Percentiles rank a stretch among this genome's conserved stretches.
These are phyloP conservation scores for Spinus olivaceus DNA, from an alignment of 2,797 vertebrate genomes.

Conservation along the genomic window DNA sequence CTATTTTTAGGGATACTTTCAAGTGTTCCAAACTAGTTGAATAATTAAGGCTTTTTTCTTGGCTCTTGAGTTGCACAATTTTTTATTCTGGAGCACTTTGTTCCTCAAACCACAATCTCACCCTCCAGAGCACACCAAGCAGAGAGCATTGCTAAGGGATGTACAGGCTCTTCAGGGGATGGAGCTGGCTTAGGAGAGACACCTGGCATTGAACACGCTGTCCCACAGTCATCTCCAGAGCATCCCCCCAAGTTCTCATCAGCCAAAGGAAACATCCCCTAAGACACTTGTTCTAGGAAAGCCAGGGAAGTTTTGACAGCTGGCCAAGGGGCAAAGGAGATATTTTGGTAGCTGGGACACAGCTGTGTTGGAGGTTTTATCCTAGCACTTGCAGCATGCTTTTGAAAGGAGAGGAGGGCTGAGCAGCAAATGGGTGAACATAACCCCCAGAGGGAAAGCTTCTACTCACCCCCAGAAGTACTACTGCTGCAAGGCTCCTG, in stretches of 20 bases:
- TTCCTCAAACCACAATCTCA: background rate
- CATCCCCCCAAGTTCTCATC: background rate
- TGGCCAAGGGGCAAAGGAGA: constrained; percentile 31
- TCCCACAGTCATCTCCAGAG: background rate
- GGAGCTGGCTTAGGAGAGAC: background rate
- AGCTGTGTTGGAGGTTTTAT: constrained; percentile 5
- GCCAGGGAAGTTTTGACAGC: constrained; percentile 38
- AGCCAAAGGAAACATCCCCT: background rate
- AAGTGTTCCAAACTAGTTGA: constrained; percentile 45
- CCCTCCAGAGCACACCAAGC: background rate
- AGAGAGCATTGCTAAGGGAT: background rate
- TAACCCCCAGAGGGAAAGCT: background rate
- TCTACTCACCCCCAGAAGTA: background rate
- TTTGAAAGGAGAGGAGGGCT: constrained; percentile 19
- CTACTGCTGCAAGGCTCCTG: background rate
- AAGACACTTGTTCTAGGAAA: background rate
- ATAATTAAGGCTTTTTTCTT: constrained; percentile 40
- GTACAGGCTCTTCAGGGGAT: background rate
- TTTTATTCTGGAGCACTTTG: background rate
- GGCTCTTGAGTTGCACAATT: background rate
- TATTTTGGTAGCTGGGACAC: constrained; percentile 38
- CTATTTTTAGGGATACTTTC: constrained; percentile 68
- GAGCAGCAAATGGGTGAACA: background rate
- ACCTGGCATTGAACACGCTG: background rate
- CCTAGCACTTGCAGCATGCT: background rate